phyloP scores from a whole-genome alignment of 2,113 vertebrate species.

The Poeciliopsis retropinna region DNA sequence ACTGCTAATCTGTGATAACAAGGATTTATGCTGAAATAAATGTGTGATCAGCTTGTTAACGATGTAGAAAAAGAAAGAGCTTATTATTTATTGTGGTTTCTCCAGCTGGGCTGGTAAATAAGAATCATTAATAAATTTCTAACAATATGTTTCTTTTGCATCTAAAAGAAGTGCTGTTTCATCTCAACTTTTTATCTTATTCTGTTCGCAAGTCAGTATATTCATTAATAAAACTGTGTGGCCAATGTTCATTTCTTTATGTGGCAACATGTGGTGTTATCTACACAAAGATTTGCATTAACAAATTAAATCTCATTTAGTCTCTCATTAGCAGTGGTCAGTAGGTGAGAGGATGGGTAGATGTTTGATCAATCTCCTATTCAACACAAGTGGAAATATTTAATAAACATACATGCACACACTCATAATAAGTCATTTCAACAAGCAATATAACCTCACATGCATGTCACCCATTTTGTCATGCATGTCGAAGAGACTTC shows the following conservation, averaged over 20 bases:
- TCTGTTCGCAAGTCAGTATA: neutral
- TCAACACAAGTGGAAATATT: neutral
- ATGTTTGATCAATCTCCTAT: too few relatives aligned
- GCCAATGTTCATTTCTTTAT: neutral
- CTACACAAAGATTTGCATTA: neutral
- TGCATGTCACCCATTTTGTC: neutral
- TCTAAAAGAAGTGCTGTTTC: neutral
- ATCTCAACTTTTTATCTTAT: neutral
- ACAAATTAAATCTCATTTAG: neutral
- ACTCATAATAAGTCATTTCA: neutral
- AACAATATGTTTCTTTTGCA: neutral
- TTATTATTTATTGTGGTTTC: neutral
- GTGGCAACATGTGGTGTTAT: neutral
- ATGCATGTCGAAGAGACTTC: too few relatives aligned
- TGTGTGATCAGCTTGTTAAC: neutral
- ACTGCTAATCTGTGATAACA: neutral
- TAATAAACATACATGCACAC: neutral
- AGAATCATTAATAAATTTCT: neutral
- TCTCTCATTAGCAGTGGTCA: too few relatives aligned
- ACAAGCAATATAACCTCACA: neutral
- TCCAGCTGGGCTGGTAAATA: neutral
- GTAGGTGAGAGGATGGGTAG: too few relatives aligned
- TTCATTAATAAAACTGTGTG: neutral
- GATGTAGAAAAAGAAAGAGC: neutral
- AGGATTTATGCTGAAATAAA: neutral